Percentiles rank a stretch among this genome's conserved stretches.
Evolutionary conservation across 1,140 invertebrate genomes (phyloP).

Genomic region (Stegodyphus dumicola): DNA sequence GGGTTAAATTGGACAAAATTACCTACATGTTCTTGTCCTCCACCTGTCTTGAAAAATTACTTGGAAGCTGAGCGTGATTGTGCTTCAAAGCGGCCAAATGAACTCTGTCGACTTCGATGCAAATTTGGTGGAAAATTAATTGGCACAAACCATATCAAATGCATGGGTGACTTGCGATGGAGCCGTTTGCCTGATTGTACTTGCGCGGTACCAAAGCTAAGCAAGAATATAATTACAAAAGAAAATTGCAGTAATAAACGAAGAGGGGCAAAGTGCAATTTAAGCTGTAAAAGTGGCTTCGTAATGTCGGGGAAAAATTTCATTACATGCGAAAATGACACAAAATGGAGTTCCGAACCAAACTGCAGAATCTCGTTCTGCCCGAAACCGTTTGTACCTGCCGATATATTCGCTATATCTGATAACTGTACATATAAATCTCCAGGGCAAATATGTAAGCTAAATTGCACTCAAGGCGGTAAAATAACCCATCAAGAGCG

Average conservation of each 20-base stretch:
- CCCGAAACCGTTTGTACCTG: not conserved
- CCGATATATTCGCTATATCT: not conserved
- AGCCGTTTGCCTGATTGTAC: not conserved
- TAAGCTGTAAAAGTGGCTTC: not conserved
- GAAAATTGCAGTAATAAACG: not conserved
- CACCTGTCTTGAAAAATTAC: not conserved
- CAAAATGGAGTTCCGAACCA: not conserved
- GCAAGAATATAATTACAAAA: not conserved
- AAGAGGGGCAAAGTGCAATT: not conserved
- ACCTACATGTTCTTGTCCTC: not conserved
- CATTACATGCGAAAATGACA: not conserved
- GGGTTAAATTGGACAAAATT: not conserved
- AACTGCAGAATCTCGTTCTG: not conserved
- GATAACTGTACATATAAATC: not conserved
- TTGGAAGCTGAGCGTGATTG: not conserved
- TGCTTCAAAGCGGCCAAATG: not conserved
- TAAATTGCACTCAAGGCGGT: conserved; percentile 5
- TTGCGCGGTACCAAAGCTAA: not conserved
- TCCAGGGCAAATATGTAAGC: not conserved
- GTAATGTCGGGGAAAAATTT: not conserved
- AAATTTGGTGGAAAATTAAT: not conserved
- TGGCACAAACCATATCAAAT: not conserved
- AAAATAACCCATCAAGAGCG: not conserved
- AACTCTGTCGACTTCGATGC: not conserved
- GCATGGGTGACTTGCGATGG: not conserved